phyloP scores from a whole-genome alignment of 2,888 invertebrate species.

The Caenorhabditis sulstoni region DNA sequence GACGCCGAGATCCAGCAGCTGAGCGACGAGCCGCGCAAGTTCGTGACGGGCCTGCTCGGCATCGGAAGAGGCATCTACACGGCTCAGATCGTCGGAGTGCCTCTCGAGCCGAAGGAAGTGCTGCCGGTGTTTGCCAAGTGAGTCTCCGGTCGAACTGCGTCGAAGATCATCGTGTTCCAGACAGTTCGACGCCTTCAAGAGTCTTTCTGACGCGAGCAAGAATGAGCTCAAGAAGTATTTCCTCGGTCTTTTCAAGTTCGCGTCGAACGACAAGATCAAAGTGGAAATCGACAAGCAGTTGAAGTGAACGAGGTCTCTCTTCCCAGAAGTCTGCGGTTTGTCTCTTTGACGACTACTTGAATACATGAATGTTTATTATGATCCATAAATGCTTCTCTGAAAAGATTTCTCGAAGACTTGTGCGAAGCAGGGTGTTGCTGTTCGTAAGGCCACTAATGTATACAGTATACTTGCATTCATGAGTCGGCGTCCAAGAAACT shows the following conservation, averaged over 20 bases:
- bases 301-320: constrained; percentile 11
- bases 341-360: not conserved
- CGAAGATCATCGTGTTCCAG: constrained; percentile 4
- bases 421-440: too few species aligned
- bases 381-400: too few species aligned
- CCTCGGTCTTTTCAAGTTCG: constrained; percentile 44
- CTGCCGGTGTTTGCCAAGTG: constrained; percentile 42
- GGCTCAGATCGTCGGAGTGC: constrained; percentile 44
- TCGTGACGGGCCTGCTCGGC: constrained; percentile 39
- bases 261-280: constrained; percentile 46
- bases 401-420: too few species aligned
- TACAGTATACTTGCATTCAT: too few species aligned
- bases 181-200: constrained; percentile 39
- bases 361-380: constrained; percentile 34
- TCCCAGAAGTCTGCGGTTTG: constrained; percentile 9
- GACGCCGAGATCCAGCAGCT: constrained; percentile 39
- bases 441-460: too few species aligned
- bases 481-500: too few species aligned
- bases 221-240: constrained; percentile 39
- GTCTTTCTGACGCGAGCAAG: constrained; percentile 26
- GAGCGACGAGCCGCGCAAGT: constrained; percentile 37
- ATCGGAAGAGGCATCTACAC: constrained; percentile 50
- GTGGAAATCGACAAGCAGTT: constrained; percentile 36
- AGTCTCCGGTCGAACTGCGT: not conserved
- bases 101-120: constrained; percentile 41